phyloP scores from a whole-genome alignment of 2,113 vertebrate species.

The Pseudolaguvia tuberculata region DNA sequence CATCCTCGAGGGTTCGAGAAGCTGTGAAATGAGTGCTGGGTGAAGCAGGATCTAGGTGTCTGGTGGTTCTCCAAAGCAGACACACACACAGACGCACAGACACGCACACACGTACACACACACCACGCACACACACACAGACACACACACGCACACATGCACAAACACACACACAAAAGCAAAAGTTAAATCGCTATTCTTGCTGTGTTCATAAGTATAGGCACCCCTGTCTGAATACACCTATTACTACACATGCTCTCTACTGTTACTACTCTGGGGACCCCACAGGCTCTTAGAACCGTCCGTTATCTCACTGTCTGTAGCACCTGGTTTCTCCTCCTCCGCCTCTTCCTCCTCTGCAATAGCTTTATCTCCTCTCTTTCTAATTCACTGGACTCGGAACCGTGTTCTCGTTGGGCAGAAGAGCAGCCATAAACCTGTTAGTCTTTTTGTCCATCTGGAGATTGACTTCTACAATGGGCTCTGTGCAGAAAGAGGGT shows the following conservation, averaged over 20 bases:
- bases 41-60: too few relatives aligned
- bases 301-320: background rate
- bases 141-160: too few relatives aligned
- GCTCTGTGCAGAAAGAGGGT: constrained; percentile 51
- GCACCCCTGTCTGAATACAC: background rate
- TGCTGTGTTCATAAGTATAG: background rate
- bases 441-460: constrained; percentile 51
- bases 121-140: too few relatives aligned
- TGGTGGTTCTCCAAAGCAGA: too few relatives aligned
- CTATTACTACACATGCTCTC: too few relatives aligned
- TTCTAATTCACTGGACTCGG: constrained; percentile 42
- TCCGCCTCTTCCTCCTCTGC: constrained; percentile 21
- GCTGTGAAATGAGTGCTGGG: too few relatives aligned
- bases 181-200: too few relatives aligned
- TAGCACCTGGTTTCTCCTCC: background rate
- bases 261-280: too few relatives aligned
- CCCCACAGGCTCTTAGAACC: too few relatives aligned
- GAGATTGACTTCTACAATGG: constrained; percentile 64
- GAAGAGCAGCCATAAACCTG: constrained; percentile 49
- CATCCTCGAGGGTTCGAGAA: too few relatives aligned
- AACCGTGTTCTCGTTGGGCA: constrained; percentile 34
- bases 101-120: too few relatives aligned
- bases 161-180: background rate
- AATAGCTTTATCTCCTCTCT: constrained; percentile 40
- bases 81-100: too few relatives aligned